These are phyloP conservation scores for Nothura maculosa DNA, from an alignment of 2,797 vertebrate species.

Conservation along the genomic window DNA sequence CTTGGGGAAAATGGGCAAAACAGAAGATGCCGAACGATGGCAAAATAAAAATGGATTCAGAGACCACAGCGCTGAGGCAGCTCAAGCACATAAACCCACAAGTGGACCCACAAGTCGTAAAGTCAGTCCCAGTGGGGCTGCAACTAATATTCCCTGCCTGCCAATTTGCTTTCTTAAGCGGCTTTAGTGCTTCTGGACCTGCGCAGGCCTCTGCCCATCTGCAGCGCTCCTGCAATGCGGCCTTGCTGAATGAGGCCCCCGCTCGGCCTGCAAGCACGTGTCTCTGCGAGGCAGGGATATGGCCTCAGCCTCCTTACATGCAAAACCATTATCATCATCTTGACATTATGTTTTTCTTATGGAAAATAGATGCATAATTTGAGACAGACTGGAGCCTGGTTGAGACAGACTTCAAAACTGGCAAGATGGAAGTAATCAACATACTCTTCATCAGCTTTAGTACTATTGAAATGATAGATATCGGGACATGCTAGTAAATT, in stretches of 20 bases:
- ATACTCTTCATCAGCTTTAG: background rate
- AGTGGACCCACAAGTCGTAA: background rate
- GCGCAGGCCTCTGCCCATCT: rapidly evolving
- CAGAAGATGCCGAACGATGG: background rate
- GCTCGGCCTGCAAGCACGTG: background rate
- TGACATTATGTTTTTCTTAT: background rate
- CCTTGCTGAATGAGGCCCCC: background rate
- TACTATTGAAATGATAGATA: background rate
- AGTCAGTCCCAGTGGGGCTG: background rate
- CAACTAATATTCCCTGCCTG: background rate
- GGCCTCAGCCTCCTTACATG: rapidly evolving
- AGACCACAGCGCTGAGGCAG: background rate
- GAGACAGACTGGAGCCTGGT: too few relatives aligned
- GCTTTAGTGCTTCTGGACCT: background rate
- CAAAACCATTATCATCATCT: background rate
- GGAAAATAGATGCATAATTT: background rate
- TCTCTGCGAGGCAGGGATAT: rapidly evolving
- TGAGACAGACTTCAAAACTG: background rate
- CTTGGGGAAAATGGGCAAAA: rapidly evolving
- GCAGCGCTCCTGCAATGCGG: background rate
- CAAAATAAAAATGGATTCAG: background rate
- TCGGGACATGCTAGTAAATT: background rate
- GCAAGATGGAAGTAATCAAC: background rate
- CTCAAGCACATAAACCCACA: background rate
- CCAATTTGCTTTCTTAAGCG: background rate